Base-by-base conservation (phyloP, 2,888 invertebrate genomes). In the Caenorhabditis sp. region DNA sequence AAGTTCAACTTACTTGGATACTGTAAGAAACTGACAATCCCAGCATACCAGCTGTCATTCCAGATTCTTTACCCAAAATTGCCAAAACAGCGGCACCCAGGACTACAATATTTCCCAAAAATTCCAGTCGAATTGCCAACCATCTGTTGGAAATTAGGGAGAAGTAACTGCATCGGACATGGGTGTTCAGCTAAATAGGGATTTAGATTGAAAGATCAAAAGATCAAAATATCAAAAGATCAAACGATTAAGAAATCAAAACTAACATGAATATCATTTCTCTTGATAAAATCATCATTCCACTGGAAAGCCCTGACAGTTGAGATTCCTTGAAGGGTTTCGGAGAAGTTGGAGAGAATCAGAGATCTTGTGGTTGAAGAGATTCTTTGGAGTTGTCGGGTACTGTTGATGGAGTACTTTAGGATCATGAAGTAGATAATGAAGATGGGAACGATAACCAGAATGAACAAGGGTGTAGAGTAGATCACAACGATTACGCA, bases 341-440 rank as follows among this genome's bases (percentile, higher is more conserved):
- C 91, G 35, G 89, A 87, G 50, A 91, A 88, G 76, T 91, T 92
- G 4, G 90, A 90, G 67, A 89, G 92, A 44, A 91, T 91, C 1
- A 91, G 91, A 22, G 91, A 91, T 26, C 85, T 79, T 20, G 88
- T 89, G 50, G 91, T 72, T 5, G 91, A 91, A 32, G 90, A 88
- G 35, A 91, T 84, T 58, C 91, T 83, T 71, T 91, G 91, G 60
- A 91, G 86, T 71, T 98, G 98, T n/a, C 98, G 94, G 2, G 98
- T 97, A 0, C 97, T 95, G 1, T 96, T 95, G 84, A 98, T 96
- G 93, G 97, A 98, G 93, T 97, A 96, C 87, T 96, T 94, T 94
- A 98, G 91, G 40, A 92, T 87, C 60, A 50, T 80, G 58, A 88
- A 67, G 76, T 91, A 91, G 67, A 89, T 81, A 50, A 90, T 80